These are phyloP conservation scores for Pseudomyrmex sp. DNA, from an alignment of 1,140 invertebrate genomes.

Conservation along the genomic window DNA sequence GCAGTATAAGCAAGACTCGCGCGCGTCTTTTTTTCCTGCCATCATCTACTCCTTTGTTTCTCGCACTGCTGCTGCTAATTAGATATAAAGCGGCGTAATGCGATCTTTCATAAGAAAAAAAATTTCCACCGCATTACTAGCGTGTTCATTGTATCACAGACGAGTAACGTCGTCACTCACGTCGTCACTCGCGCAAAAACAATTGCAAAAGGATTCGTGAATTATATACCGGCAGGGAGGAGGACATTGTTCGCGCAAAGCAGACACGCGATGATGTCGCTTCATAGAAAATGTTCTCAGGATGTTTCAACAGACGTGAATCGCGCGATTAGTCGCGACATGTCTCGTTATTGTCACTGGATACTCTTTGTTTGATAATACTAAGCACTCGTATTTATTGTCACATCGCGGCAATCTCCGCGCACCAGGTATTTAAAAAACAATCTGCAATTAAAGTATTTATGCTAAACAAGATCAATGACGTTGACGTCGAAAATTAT, in stretches of 20 bases:
- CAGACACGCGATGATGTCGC: slow-evolving; percentile 8
- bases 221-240: slow-evolving; percentile 40
- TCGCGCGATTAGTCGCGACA: slow-evolving; percentile 29
- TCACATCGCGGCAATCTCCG: neutral
- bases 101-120: slow-evolving; percentile 21
- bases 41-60: slow-evolving; percentile 46
- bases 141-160: slow-evolving; percentile 50
- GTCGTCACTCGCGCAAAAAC: slow-evolving; percentile 19
- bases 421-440: neutral
- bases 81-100: slow-evolving; percentile 35
- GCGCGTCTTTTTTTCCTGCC: neutral
- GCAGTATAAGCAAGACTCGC: neutral
- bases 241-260: slow-evolving; percentile 40
- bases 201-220: slow-evolving; percentile 63
- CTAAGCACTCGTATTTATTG: slow-evolving; percentile 22
- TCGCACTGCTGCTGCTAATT: slow-evolving; percentile 44
- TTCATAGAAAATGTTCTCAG: slow-evolving; percentile 61
- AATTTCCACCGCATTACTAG: too few relatives aligned
- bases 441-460: slow-evolving; percentile 31
- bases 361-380: slow-evolving; percentile 52
- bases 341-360: slow-evolving; percentile 36
- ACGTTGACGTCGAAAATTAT: neutral
- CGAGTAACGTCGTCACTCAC: slow-evolving; percentile 34
- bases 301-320: slow-evolving; percentile 40
- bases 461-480: neutral